Evolutionary conservation across 2,888 invertebrate genomes (phyloP), one percentile per base, ranked within the genome.

Genomic region (Tipula unca): DNA sequence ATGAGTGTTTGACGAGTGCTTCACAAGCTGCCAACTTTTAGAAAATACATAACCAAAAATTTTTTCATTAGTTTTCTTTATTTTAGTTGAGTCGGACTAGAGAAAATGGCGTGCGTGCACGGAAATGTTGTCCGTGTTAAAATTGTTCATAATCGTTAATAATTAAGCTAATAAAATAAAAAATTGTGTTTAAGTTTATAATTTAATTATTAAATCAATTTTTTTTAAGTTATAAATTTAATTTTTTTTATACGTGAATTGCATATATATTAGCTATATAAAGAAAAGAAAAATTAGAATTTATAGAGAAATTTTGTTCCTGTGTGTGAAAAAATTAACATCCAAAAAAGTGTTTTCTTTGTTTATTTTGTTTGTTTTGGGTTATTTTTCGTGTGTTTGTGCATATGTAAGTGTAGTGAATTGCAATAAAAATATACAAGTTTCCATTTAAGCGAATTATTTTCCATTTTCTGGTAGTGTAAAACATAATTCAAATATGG

Each of bases 61-160:
- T 10, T 48, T 69, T 69, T 69, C 69, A 69, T 69, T 69, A 25
- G 69, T 25, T 25, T 25, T 17, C n/a, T 69, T 69, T 25, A 69
- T 69, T 48, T 48, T 69, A 69, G 69, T 83, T 54, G 85, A 48
- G 48, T 85, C 85, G 85, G 54, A 85, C 85, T 29, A 85, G 36
- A 86, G 85, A 86, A 86, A 86, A 86, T 86, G 86, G 86, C 86
- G 86, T 85, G 85, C 83, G 83, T 85, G 54, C 42, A 82, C 85
- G 85, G 85, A 85, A 85, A 54, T 32, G 82, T 29, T 54, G 85
- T 86, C 85, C 85, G 54, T 85, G 82, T 86, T 86, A 85, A 86
- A 85, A 85, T 84, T 86, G 85, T 86, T 42, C 69, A 85, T 54
- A 86, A 86, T 85, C 86, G 85, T 39, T 86, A 86, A n/a, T n/a